phyloP scores from a whole-genome alignment of 2,113 vertebrate genomes.

The Platichthys flesus region DNA sequence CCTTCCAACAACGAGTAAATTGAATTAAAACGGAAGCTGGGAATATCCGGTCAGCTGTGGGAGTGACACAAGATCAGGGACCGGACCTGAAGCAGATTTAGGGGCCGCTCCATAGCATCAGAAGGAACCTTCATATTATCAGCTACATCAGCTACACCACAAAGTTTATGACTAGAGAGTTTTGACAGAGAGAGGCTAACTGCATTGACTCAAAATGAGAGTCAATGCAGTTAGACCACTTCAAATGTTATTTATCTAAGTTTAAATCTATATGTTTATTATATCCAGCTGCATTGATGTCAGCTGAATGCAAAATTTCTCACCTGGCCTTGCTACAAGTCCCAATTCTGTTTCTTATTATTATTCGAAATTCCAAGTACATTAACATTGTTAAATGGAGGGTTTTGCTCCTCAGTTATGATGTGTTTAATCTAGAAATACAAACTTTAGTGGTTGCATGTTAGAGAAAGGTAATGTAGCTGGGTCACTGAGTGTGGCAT shows the following conservation, averaged over 20 bases:
- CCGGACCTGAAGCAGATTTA: slow-evolving; percentile 34
- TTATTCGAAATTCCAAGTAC: neutral
- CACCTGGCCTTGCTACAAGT: neutral
- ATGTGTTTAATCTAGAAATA: neutral
- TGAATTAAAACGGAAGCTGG: slow-evolving; percentile 38
- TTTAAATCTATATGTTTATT: neutral
- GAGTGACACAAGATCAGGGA: slow-evolving; percentile 29
- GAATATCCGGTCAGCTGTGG: slow-evolving; percentile 19
- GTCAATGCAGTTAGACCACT: too few relatives aligned
- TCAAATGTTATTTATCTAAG: slow-evolving; percentile 5
- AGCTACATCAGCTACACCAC: slow-evolving; percentile 23
- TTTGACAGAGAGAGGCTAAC: slow-evolving; percentile 7
- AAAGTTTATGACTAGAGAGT: slow-evolving; percentile 10
- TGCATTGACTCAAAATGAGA: too few relatives aligned
- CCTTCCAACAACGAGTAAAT: neutral
- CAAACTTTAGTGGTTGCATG: neutral
- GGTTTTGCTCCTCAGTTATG: neutral
- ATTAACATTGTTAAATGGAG: neutral
- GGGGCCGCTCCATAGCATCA: slow-evolving; percentile 20
- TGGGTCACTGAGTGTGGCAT: neutral
- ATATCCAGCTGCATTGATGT: slow-evolving; percentile 3
- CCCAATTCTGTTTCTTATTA: neutral
- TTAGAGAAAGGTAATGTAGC: neutral
- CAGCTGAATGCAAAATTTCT: slow-evolving; percentile 1
- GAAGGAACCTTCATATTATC: slow-evolving; percentile 36